Evolutionary conservation across 2,888 invertebrate species (phyloP).

Genomic region (Orthosia cruda): DNA sequence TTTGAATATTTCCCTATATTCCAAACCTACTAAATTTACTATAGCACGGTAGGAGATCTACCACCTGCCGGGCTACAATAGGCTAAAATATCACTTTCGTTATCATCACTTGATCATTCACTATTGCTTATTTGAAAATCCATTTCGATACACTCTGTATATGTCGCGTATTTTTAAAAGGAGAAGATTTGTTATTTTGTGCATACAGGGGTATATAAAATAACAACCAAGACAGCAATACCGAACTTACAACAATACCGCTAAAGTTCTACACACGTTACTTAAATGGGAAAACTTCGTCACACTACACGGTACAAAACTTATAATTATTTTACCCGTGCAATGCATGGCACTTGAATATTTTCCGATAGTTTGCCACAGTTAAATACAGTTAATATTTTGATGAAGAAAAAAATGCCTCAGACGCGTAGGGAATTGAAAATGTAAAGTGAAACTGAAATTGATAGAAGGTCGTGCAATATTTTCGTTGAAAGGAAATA

Average conservation of each 20-base stretch:
- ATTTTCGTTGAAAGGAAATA: slow-evolving; percentile 40
- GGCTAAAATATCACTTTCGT: no score
- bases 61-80: no score
- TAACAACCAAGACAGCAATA: background rate
- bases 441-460: slow-evolving; percentile 51
- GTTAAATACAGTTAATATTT: slow-evolving; percentile 43
- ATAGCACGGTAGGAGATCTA: no score
- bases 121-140: no score
- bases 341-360: slow-evolving; percentile 39
- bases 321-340: slow-evolving; percentile 51
- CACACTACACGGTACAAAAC: slow-evolving; percentile 18
- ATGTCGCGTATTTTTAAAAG: no score
- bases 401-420: slow-evolving; percentile 20
- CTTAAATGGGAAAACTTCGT: slow-evolving; percentile 51
- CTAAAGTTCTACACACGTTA: slow-evolving; percentile 9
- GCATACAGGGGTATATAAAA: no score
- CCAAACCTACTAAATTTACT: no score
- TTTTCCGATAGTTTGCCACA: slow-evolving; percentile 38
- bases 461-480: slow-evolving; percentile 30
- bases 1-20: no score
- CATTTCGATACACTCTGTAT: no score
- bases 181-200: no score
- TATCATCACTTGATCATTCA: no score
- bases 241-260: slow-evolving; percentile 4
- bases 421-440: slow-evolving; percentile 47